Base-by-base conservation (phyloP, 2,888 invertebrate genomes). In the Calameuta idolon region DNA sequence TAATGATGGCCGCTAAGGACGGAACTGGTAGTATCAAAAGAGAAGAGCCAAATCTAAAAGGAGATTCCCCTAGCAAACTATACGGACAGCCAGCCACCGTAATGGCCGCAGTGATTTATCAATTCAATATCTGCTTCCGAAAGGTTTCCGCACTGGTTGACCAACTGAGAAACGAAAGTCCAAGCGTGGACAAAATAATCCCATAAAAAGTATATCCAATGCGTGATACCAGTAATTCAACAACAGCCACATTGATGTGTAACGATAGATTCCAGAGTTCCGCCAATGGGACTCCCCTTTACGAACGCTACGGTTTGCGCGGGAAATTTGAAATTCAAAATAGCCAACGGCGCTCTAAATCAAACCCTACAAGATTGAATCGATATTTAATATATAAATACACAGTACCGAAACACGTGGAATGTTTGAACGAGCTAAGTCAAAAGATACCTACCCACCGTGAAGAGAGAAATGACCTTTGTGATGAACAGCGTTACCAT, bases 401-500 rank as follows among this genome's bases (percentile, higher is more conserved):
- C 40, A 40, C 40, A 0, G 40, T 15, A 40, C 15, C 15, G 15
- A 40, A 5, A 15, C 40, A 40, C 4, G 5, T 40, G 15, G 40
- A 40, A 15, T 15, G 40, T 15, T 40, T 15, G 1, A 15, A 40
- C 37, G 4, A 37, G 37, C 40, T 15, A 40, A 69, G n/a, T 69
- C 5, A 3, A 33, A 69, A 69, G 69, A 69, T 40, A 40, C 40
- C 15, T 33, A 69, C 69, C 30, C 11, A 12, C 30, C 4, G 69
- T 74, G 75, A 74, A 78, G 81, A 80, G 79, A 81, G 81, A 83
- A 82, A 79, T 80, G 80, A 82, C 81, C 80, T 84, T 79, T 87
- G 86, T 87, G 80, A 79, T 85, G 86, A 79, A 82, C 79, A 78
- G 81, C 81, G 87, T 87, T 83, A 81, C 87, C 87, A 86, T 86